Base-by-base conservation (phyloP, 2,888 invertebrate species). In the Pachymerium ferrugineum region DNA sequence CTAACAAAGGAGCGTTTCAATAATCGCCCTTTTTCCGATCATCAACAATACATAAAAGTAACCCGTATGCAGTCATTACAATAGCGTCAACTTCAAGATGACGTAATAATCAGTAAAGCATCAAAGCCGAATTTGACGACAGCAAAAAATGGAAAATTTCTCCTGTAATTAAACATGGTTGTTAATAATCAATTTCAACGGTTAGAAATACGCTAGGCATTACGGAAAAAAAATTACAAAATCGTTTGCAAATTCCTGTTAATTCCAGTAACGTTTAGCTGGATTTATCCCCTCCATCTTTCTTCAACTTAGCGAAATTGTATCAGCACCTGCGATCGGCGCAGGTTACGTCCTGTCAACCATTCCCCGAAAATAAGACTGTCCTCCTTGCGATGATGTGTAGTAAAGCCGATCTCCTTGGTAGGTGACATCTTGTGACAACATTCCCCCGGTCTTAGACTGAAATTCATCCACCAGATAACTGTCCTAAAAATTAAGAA, bases 381-480 rank as follows among this genome's bases (percentile, higher is more conserved):
- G 82, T 10, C 79, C 80, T 74, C n/a, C n/a, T n/a, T 84, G 84
- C 78, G 84, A 84, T 71, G 84, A 84, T 69, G 83, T 78, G 77
- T 79, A 80, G 70, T 78, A 80, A 28, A 79, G 81, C 74, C 85
- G 81, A 79, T 85, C 86, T 62, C 86, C 91, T 84, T 92, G 91
- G 85, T 91, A 92, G 78, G 90, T 90, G 68, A 91, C 92, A 84
- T 94, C 96, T 85, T 97, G 97, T 71, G 96, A 97, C 80, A 97
- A 86, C 80, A 97, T 87, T 74, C 93, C 94, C 83, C 97, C 97
- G 86, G 94, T 93, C 85, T 97, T 96, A 72, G 95, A 95, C 81
- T 92, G 92, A 83, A 91, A 91, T 83, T 93, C 93, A 38, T 88
- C 88, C 73, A 90, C 89, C 83, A 91, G 88, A 81, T 90, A 89